A percentile compares a stretch with the other conserved stretches of the same genome.
Evolutionary conservation across 2,888 invertebrate species (phyloP).

Genomic region (Himalopsyche anomala): DNA sequence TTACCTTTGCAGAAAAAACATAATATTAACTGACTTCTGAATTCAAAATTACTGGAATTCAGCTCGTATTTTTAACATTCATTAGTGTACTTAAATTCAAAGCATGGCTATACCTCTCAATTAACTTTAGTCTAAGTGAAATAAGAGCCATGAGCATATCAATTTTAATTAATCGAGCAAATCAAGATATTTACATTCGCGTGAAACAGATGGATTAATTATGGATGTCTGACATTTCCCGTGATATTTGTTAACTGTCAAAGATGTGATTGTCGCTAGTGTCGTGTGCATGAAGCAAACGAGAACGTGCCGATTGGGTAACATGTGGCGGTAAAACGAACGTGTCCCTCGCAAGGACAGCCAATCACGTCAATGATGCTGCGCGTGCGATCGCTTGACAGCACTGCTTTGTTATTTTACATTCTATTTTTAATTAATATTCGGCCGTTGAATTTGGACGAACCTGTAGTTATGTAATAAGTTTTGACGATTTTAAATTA

Average conservation of each 20-base stretch:
- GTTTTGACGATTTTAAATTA: too few relatives aligned
- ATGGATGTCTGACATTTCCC: constrained; percentile 22
- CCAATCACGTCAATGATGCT: constrained; percentile 46
- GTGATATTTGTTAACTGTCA: constrained; percentile 20
- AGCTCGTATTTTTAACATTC: too few relatives aligned
- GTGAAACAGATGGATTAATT: background rate
- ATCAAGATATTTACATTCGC: background rate
- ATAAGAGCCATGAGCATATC: too few relatives aligned
- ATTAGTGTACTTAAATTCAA: too few relatives aligned
- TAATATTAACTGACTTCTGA: too few relatives aligned
- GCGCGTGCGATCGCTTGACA: constrained; percentile 9
- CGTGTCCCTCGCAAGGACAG: constrained; percentile 37
- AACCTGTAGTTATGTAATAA: background rate
- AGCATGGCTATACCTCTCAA: too few relatives aligned
- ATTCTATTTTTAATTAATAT: constrained; percentile 5
- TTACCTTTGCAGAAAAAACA: too few relatives aligned
- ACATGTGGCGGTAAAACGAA: constrained; percentile 46
- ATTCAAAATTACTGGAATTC: too few relatives aligned
- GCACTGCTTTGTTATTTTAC: background rate
- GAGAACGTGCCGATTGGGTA: constrained; percentile 42
- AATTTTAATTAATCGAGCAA: too few relatives aligned
- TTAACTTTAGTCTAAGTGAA: too few relatives aligned
- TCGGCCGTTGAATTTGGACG: background rate
- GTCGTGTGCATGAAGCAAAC: constrained; percentile 21
- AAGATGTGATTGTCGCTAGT: constrained; percentile 30